Conservation (phyloP, 30 jellyfish, hydroid and myxozoan species). For the Morbakka virulenta region DNA sequence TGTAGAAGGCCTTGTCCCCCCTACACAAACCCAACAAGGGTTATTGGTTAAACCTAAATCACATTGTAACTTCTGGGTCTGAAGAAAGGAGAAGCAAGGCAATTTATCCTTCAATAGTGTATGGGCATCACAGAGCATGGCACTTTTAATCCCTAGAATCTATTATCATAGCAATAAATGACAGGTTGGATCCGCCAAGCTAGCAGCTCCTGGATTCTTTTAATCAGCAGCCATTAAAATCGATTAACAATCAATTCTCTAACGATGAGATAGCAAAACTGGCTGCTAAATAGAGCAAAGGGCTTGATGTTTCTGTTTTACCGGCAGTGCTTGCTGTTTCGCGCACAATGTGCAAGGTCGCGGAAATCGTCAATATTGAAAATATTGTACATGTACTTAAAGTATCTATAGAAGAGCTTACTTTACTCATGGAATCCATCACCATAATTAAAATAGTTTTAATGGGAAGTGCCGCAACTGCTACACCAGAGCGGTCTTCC, state of each 20-base stretch:
- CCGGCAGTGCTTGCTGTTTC: background rate
- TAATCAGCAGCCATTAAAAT: background rate
- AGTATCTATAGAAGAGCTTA: background rate
- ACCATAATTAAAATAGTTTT: background rate
- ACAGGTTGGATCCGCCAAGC: background rate
- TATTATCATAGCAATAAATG: background rate
- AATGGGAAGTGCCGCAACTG: background rate
- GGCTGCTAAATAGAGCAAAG: background rate
- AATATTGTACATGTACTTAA: background rate
- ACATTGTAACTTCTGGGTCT: background rate
- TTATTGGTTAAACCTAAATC: background rate
- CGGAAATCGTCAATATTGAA: background rate
- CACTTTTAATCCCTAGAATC: background rate
- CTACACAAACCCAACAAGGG: background rate
- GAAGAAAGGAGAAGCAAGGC: background rate
- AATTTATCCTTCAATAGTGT: background rate
- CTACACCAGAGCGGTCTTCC: background rate
- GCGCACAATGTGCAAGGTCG: background rate
- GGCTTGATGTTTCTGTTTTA: background rate
- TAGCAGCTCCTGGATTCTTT: too few relatives aligned
- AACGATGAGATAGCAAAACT: background rate
- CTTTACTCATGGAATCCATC: background rate
- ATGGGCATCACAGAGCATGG: background rate
- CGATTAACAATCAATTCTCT: background rate
- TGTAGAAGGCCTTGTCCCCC: too few relatives aligned